Percentiles rank a stretch among this genome's conserved stretches.
Evolutionary conservation across 2,113 vertebrate genomes (phyloP).

Genomic region (Xyliphius kryptos): DNA sequence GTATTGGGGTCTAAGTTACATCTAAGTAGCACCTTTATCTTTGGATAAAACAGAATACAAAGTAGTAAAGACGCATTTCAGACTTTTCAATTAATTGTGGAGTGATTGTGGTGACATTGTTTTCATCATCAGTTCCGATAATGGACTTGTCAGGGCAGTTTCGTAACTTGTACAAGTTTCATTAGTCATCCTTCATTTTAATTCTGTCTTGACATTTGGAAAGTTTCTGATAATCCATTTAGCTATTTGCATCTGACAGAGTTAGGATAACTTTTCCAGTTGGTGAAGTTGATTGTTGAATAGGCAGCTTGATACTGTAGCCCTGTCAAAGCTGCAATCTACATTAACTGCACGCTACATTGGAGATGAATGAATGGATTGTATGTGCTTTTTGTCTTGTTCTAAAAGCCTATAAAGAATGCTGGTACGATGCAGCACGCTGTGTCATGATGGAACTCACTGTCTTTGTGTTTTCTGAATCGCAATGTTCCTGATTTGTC

Average conservation of each 20-base stretch:
- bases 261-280: background rate
- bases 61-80: background rate
- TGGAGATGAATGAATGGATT: conserved; percentile 58
- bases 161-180: background rate
- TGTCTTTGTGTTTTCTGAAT: conserved; percentile 59
- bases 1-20: background rate
- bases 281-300: conserved; percentile 5
- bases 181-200: background rate
- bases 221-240: background rate
- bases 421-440: conserved; percentile 57
- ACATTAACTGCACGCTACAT: conserved; percentile 57
- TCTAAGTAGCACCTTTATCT: background rate
- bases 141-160: background rate
- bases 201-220: background rate
- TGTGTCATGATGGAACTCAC: too few species aligned
- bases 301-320: too few species aligned
- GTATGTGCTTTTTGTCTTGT: conserved; percentile 54
- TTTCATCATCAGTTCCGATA: background rate
- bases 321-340: conserved; percentile 31
- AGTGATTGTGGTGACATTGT: background rate
- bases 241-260: background rate
- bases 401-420: conserved; percentile 48
- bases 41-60: background rate
- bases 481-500: conserved; percentile 45
- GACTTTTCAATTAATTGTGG: background rate